Evolutionary conservation across 1,140 invertebrate species (phyloP), one percentile per base, ranked within the genome.

Genomic region (Drosophila mayri): DNA sequence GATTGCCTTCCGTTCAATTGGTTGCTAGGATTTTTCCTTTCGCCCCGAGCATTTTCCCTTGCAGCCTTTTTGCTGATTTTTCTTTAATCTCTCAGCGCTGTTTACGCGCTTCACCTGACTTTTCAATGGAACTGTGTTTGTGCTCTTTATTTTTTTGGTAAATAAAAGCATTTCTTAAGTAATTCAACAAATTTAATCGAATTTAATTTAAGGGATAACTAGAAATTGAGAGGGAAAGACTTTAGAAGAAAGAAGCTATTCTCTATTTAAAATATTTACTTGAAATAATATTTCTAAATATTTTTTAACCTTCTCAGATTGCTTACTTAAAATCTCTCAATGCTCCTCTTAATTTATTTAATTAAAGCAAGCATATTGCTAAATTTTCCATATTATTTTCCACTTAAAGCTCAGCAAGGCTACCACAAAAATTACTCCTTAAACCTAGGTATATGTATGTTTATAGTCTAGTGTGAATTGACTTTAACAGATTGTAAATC

Each of bases 1-100:
- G 84, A 87, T 80, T 88, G 37, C 61, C 49, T 71, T 74, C 49
- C 52, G 57, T 70, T 77, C 67, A 70, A 70, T 82, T 82, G 49
- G 59, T 65, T 58, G 32, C 60, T 50, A 60, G 52, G 52, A 63
- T 66, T 49, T 68, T 76, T 38, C 7, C 30, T 25, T 25, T 25
- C 28, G 3, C 8, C 16, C 25, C 8, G 11, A n/a, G 14, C 14
- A 22, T 37, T 37, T 54, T 20, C 20, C 18, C 5, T 22, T 37
- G 38, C 1, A 18, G 12, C 20, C 18, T 28, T 28, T 41, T 41
- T 16, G 20, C 20, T 3, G 18, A 25, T 16, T 37, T 57, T 37
- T 10, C 18, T 54, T 82, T 86, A 76, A 74, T 85, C 67, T 62
- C 40, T 65, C 32, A 43, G 44, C 47, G 46, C 50, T 63, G 55